Percentiles rank a stretch among this genome's conserved stretches.
phyloP scores from a whole-genome alignment of 2,113 vertebrate species.

The Vireo altiloquus region DNA sequence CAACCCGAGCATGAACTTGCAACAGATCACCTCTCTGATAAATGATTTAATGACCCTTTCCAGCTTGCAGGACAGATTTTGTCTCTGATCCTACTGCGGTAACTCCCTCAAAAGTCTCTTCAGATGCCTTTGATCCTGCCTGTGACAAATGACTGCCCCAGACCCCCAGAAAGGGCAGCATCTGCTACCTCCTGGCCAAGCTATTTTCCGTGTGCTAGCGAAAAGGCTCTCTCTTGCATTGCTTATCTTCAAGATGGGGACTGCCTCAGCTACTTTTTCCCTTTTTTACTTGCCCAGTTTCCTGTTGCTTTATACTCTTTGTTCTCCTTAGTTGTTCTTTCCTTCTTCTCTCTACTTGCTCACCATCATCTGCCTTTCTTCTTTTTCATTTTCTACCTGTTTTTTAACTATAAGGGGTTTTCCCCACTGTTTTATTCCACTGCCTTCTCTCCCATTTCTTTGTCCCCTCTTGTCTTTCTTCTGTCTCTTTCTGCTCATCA shows the following conservation, averaged over 20 bases:
- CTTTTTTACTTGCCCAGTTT: neutral
- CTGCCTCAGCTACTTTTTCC: neutral
- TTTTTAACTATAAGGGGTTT: neutral
- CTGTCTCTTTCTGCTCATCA: neutral
- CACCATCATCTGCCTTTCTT: accelerated
- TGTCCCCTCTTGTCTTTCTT: neutral
- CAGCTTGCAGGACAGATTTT: neutral
- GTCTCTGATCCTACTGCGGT: neutral
- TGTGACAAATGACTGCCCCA: neutral
- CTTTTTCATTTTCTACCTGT: neutral
- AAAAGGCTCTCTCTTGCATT: neutral
- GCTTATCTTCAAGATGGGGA: neutral
- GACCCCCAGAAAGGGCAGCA: neutral
- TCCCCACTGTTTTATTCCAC: neutral
- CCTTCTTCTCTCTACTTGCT: neutral
- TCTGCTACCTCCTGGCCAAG: neutral
- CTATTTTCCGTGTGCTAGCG: neutral
- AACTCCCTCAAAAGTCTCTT: neutral
- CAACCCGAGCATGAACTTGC: neutral
- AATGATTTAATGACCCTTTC: neutral
- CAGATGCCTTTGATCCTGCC: neutral
- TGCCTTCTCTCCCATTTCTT: neutral
- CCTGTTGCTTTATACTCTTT: neutral
- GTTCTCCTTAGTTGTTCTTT: neutral
- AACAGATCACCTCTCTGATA: neutral